phyloP scores from a whole-genome alignment of 2,113 vertebrate species.

The Thamnaconus septentrionalis region DNA sequence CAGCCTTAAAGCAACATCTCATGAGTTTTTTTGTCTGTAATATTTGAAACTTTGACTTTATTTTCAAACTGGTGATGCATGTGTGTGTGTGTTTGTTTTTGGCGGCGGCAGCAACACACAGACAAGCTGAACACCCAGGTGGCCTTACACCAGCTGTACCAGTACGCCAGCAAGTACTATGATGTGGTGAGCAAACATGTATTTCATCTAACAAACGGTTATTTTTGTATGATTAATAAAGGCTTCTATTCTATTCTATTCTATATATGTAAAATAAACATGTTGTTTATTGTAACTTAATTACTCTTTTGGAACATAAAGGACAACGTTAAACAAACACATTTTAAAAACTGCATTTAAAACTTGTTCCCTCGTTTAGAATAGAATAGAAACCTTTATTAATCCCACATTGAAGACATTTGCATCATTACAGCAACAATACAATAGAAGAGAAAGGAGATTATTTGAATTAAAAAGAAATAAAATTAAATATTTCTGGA shows the following conservation, averaged over 20 bases:
- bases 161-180: conserved; percentile 97
- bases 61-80: neutral
- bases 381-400: too few relatives aligned
- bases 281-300: too few relatives aligned
- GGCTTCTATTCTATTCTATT: neutral
- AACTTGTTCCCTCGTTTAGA: too few relatives aligned
- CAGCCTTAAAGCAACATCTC: neutral
- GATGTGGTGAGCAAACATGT: conserved; percentile 82
- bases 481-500: too few relatives aligned
- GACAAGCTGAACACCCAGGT: conserved; percentile 92
- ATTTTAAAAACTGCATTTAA: too few relatives aligned
- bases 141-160: conserved; percentile 94
- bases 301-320: too few relatives aligned
- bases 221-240: neutral
- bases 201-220: neutral
- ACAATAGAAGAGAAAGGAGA: too few relatives aligned
- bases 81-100: neutral
- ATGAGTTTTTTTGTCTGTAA: neutral
- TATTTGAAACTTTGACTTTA: neutral
- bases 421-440: too few relatives aligned
- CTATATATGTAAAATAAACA: too few relatives aligned
- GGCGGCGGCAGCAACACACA: conserved; percentile 83
- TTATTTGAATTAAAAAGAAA: too few relatives aligned
- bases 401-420: too few relatives aligned
- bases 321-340: too few relatives aligned